Base-by-base conservation (phyloP, 1,140 invertebrate genomes). In the Zaprionus nigranus region DNA sequence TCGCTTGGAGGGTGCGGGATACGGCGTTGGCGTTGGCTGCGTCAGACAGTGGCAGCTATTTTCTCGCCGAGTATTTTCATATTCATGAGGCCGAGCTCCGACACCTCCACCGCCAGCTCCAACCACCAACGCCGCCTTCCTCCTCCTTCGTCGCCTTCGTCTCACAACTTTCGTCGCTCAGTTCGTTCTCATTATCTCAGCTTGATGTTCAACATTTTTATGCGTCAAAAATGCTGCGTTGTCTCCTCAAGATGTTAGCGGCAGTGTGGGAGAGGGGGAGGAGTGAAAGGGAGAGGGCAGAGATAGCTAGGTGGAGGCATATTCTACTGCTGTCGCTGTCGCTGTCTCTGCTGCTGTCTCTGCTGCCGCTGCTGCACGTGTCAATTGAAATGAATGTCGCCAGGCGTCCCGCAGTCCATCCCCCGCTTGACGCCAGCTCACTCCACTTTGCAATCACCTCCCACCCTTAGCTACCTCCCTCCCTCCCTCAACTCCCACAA, bases 331-430 rank as follows among this genome's bases (percentile, higher is more conserved):
- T 40, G 38, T 40, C 38, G 38, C 38, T 7, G 15, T n/a, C 40
- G 20, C 20, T 22, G 20, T 22, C 20, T 22, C n/a, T 17, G 15
- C 38, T 5, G 15, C 28, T 30, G 30, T 17, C 17, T 17, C 9
- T 2, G 30, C 30, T 30, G 56, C 46, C 72, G 78, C 78, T 30
- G 56, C 46, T 76, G 78, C 78, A 79, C 78, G 78, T 79, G 78
- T 79, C 78, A 79, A 79, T 87, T 87, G 83, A 87, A 87, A 87
- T 87, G 83, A 87, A 84, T 88, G 83, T 87, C 84, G 84, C 83
- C 85, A 58, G 84, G 76, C 84, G 69, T 88, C 84, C 83, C 84
- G 67, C 81, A 69, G 83, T 80, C 83, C 66, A 17, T 53, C 80
- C 75, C 59, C 71, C 78, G 43, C 69, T 62, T 46, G 49, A 65